These are phyloP conservation scores for Panulirus ornatus DNA, from an alignment of 1,140 invertebrate genomes.

Conservation along the genomic window DNA sequence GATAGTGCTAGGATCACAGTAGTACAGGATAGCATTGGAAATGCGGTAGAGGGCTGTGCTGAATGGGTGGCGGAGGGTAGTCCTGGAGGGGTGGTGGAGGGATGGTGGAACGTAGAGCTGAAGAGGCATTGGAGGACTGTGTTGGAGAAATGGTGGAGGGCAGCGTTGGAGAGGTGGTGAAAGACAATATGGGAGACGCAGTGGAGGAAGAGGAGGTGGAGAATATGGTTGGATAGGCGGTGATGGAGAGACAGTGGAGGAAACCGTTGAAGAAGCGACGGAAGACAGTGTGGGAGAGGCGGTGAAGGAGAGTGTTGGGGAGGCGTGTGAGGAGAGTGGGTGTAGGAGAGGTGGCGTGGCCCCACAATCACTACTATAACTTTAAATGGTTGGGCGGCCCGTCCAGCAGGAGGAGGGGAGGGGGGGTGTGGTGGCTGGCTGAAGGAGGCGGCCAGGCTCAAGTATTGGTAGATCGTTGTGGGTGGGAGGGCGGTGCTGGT, in stretches of 20 bases:
- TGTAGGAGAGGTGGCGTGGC: neutral
- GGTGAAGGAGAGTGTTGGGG: neutral
- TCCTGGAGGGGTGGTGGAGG: neutral
- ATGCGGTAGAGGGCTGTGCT: neutral
- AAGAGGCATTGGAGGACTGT: neutral
- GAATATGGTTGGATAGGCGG: neutral
- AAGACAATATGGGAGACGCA: neutral
- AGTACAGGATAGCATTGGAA: neutral
- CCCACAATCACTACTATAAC: constrained; percentile 2
- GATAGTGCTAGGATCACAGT: too few species aligned
- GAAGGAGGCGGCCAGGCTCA: too few species aligned
- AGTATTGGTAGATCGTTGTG: neutral
- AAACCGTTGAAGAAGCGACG: neutral
- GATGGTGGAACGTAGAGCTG: neutral
- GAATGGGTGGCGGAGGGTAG: neutral
- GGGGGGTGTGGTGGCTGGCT: neutral
- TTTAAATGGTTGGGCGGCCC: neutral
- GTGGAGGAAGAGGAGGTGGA: neutral
- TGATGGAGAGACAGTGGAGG: neutral
- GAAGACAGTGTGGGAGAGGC: neutral
- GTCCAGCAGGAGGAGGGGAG: neutral
- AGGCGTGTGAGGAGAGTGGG: neutral
- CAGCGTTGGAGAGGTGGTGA: neutral
- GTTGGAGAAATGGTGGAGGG: neutral
- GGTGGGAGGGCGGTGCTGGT: neutral